Evolutionary conservation across 37 sponge, comb jelly and placozoan species (phyloP), one percentile per base, ranked within the genome.

Genomic region (Oscarella lobularis): DNA sequence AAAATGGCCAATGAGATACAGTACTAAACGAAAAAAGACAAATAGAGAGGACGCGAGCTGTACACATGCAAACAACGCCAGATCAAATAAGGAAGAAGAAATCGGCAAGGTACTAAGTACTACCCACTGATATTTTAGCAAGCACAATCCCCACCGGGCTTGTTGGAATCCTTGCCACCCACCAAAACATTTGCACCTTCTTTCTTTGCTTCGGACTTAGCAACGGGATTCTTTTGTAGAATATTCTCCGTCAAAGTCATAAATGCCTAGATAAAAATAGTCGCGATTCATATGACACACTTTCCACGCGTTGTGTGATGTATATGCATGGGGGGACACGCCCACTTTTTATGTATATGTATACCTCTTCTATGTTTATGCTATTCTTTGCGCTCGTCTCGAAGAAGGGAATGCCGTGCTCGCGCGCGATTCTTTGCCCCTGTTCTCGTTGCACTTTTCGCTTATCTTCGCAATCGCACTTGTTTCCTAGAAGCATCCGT

Each of bases 341-440:
- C n/a, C n/a, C n/a, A n/a, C n/a, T n/a, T n/a, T 48, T 48, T 27
- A 9, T 20, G 20, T 48, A 73, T 31, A 73, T 20, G 0, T 1
- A 38, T 80, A 83, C 90, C 67, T 89, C 88, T 33, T 90, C 84
- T 38, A 94, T 87, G 66, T 94, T 94, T 5, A 79, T 54, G 71
- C 85, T 85, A 3, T 89, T 77, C 70, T 94, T 94, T 20, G 95
- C 91, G 77, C 86, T 87, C 66, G 95, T 94, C 41, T 94, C 95
- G 75, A 90, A 37, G 54, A 90, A 90, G 14, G 81, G 79, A 4
- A 94, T 82, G 37, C 74, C 77, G n/a, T 87, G 85, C 54, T 54
- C 82, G 32, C 69, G 39, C 3, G 95, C 95, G 72, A 94, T 40
- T 66, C 41, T 48, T 33, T 89, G 81, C 31, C 93, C 97, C 71